Percentiles rank a stretch among this genome's conserved stretches.
Conservation (phyloP, 2,888 invertebrate species). For the Helleia helle region DNA sequence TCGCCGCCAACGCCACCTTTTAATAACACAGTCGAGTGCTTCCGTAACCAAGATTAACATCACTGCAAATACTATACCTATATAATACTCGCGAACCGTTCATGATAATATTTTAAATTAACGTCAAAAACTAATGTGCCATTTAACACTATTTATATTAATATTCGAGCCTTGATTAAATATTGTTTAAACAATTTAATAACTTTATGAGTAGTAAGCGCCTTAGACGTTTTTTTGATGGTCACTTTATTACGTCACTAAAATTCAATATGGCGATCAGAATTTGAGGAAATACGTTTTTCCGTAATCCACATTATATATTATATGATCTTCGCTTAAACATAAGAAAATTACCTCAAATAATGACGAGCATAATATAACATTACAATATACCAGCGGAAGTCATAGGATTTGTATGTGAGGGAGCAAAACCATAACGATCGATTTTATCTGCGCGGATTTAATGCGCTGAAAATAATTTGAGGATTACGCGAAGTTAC, state of each 20-base stretch:
- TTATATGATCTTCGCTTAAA: no score
- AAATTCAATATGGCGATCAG: neutral
- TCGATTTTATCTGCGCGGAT: slow-evolving; percentile 14
- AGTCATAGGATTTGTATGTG: slow-evolving; percentile 12
- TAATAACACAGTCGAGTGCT: slow-evolving; percentile 68
- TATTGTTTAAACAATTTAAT: no score
- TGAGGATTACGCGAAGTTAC: slow-evolving; percentile 11
- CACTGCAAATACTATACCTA: slow-evolving; percentile 53
- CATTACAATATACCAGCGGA: slow-evolving; percentile 7
- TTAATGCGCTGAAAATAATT: slow-evolving; percentile 14
- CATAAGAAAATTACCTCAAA: neutral
- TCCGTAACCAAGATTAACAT: slow-evolving; percentile 54
- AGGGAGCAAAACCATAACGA: slow-evolving; percentile 13
- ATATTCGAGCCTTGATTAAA: no score
- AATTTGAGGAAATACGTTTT: neutral
- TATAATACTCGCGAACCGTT: slow-evolving; percentile 36
- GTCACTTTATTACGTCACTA: no score
- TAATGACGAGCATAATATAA: slow-evolving; percentile 3
- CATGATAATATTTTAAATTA: slow-evolving; percentile 15
- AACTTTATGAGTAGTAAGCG: no score
- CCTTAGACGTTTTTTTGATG: no score
- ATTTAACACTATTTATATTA: no score
- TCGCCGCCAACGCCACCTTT: slow-evolving; percentile 44
- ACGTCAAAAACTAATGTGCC: no score
- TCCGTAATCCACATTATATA: no score